Conservation (phyloP, 2,113 vertebrate species). For the Planiliza haematocheilus region DNA sequence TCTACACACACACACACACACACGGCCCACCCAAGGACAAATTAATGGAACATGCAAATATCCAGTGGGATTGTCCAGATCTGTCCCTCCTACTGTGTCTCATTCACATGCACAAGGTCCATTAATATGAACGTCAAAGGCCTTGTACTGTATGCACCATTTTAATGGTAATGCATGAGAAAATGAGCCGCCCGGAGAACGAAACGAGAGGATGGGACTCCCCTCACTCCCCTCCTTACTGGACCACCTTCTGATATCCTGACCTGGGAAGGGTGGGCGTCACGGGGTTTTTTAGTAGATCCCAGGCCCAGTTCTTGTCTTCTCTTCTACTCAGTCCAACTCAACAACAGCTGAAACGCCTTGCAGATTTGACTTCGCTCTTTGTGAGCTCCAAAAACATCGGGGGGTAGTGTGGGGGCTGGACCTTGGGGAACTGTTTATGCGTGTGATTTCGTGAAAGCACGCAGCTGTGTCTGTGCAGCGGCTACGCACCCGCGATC, state of each 20-base stretch:
- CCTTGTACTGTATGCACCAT: constrained; percentile 44
- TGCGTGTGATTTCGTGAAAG: neutral
- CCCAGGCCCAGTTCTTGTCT: constrained; percentile 63
- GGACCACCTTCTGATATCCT: constrained; percentile 56
- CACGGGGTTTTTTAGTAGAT: constrained; percentile 19
- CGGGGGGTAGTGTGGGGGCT: neutral
- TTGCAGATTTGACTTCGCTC: constrained; percentile 80
- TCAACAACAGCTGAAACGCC: constrained; percentile 76
- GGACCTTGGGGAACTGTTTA: constrained; percentile 56
- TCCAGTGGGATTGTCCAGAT: constrained; percentile 21
- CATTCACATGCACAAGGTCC: constrained; percentile 52
- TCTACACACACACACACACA: constrained; percentile 23
- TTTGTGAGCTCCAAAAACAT: constrained; percentile 62
- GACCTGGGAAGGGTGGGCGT: constrained; percentile 40
- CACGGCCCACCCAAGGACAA: constrained; percentile 68
- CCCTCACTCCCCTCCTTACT: constrained; percentile 22
- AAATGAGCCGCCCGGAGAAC: constrained; percentile 52
- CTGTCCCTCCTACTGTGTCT: constrained; percentile 36
- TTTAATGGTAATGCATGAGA: constrained; percentile 53
- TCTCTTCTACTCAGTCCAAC: constrained; percentile 46
- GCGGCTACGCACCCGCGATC: neutral
- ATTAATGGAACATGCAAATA: constrained; percentile 75
- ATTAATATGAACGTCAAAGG: constrained; percentile 53
- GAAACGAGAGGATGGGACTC: constrained; percentile 58
- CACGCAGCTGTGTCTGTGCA: neutral